Percentiles rank a stretch among this genome's conserved stretches.
These are phyloP conservation scores for Melanchra persicariae DNA, from an alignment of 2,888 invertebrate species.

Conservation along the genomic window DNA sequence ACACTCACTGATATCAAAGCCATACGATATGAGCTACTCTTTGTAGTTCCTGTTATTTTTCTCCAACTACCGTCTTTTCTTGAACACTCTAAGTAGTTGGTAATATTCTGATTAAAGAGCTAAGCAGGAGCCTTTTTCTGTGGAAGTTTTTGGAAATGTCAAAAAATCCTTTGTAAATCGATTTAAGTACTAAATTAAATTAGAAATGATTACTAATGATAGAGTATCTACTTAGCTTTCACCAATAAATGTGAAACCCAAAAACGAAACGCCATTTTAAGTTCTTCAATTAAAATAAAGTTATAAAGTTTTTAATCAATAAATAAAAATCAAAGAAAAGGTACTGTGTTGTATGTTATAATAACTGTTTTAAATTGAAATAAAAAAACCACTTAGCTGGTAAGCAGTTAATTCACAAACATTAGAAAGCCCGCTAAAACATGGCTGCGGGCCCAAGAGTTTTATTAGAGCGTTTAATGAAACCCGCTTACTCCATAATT, in stretches of 20 bases:
- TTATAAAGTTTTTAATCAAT: no score
- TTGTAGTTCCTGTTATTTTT: conserved; percentile 49
- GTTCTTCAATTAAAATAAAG: no score
- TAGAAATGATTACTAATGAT: no score
- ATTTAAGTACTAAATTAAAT: no score
- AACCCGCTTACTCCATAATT: conserved; percentile 78
- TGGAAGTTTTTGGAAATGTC: background rate
- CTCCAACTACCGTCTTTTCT: conserved; percentile 8
- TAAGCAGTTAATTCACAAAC: conserved; percentile 53
- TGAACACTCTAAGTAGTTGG: background rate
- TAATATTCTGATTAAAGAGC: conserved; percentile 11
- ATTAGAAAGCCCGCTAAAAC: conserved; percentile 40
- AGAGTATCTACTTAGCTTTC: no score
- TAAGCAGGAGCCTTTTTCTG: background rate
- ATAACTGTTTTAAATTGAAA: background rate
- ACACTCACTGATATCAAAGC: conserved; percentile 76
- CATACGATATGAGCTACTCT: conserved; percentile 58
- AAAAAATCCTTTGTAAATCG: background rate
- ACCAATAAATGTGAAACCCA: no score
- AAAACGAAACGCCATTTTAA: no score
- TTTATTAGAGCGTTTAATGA: conserved; percentile 83
- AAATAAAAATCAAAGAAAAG: no score
- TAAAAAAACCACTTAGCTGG: no score
- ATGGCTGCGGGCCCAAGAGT: conserved; percentile 59
- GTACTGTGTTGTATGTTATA: background rate